Evolutionary conservation across 64 coral and sea anemone genomes (phyloP).

Genomic region (Porites lutea): DNA sequence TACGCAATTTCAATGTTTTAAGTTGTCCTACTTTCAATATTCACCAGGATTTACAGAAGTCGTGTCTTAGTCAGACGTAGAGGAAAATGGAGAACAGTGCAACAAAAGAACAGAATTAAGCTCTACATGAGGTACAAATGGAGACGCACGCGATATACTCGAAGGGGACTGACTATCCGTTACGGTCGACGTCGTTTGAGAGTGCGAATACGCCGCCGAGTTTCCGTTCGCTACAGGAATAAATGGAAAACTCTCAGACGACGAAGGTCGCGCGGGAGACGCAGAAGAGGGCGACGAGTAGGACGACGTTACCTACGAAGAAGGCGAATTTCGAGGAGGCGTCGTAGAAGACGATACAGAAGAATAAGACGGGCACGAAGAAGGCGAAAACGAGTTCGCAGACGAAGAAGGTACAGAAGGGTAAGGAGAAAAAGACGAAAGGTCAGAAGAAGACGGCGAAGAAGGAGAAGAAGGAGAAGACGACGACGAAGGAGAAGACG

Average conservation of each 20-base stretch:
- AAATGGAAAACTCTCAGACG: neutral
- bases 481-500: slow-evolving; percentile 31
- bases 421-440: slow-evolving; percentile 5
- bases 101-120: neutral
- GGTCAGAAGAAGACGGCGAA: slow-evolving; percentile 6
- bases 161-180: neutral
- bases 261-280: neutral
- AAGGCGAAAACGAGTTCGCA: slow-evolving; percentile 11
- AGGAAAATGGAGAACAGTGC: neutral
- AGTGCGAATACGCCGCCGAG: neutral
- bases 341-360: neutral
- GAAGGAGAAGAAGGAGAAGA: slow-evolving; percentile 25
- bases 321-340: neutral
- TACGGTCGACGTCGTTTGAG: no score
- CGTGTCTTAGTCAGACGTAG: neutral
- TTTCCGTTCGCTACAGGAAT: neutral
- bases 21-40: neutral
- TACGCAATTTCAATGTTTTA: no score
- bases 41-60: neutral
- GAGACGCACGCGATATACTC: neutral
- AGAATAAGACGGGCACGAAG: neutral
- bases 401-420: slow-evolving; percentile 20
- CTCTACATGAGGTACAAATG: neutral
- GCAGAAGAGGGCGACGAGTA: neutral
- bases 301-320: neutral